phyloP scores from a whole-genome alignment of 2,113 vertebrate genomes.

The Salvator merianae region DNA sequence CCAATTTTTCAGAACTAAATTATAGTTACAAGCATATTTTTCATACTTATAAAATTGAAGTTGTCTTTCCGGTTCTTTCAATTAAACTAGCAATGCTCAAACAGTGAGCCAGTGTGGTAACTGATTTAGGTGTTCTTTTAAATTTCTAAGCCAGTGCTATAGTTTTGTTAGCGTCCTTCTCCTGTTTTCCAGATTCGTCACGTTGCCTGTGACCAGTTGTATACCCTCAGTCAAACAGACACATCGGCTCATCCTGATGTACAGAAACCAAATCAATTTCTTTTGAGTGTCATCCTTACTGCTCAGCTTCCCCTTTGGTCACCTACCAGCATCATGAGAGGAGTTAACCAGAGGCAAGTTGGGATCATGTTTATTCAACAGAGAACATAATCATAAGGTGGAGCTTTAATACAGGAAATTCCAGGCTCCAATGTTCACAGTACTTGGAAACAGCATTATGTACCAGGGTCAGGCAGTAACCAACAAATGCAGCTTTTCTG shows the following conservation, averaged over 20 bases:
- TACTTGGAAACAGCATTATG: not conserved
- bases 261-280: conserved; percentile 95
- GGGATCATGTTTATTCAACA: not conserved
- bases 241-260: conserved; percentile 90
- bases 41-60: not conserved
- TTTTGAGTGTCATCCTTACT: conserved; percentile 89
- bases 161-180: not conserved
- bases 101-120: not conserved
- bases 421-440: no score
- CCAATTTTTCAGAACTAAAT: not conserved
- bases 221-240: conserved; percentile 96
- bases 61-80: no score
- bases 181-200: conserved; percentile 86
- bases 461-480: not conserved
- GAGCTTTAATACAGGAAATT: not conserved
- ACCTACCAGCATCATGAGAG: conserved; percentile 97
- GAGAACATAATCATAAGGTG: not conserved
- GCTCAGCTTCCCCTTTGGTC: conserved; percentile 98
- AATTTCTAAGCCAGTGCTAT: not conserved
- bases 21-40: not conserved
- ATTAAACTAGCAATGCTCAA: not conserved
- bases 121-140: not conserved
- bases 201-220: conserved; percentile 95
- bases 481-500: not conserved
- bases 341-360: conserved; percentile 92